These are phyloP conservation scores for Oreochromis mossambicus DNA, from an alignment of 2,797 vertebrate genomes.

Conservation along the genomic window DNA sequence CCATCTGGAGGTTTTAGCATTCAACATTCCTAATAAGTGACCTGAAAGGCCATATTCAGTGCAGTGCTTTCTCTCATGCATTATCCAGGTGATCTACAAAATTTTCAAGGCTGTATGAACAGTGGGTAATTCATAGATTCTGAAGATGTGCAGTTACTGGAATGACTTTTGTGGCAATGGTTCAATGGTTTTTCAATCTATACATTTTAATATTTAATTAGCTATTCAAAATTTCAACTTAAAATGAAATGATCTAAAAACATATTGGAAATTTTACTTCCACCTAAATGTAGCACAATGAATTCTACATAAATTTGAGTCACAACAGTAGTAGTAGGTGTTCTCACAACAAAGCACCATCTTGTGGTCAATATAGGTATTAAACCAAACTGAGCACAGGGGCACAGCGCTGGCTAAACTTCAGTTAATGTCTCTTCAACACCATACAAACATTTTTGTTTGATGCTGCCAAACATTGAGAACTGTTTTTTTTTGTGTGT, in stretches of 20 bases:
- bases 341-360: not conserved
- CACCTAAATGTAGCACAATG: not conserved
- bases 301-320: not conserved
- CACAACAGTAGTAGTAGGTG: not conserved
- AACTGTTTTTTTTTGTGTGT: not conserved
- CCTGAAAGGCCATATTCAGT: not conserved
- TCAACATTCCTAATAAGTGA: not conserved
- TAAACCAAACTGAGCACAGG: not conserved
- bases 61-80: not conserved
- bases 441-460: not conserved
- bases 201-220: not conserved
- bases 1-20: conserved; percentile 24
- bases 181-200: not conserved
- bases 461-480: not conserved
- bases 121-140: not conserved
- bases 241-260: not conserved
- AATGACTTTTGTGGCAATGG: not conserved
- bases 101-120: not conserved
- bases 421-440: not conserved
- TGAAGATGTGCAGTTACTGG: not conserved
- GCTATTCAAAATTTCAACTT: not conserved
- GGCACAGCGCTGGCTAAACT: not conserved
- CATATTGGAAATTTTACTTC: not conserved
- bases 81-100: not conserved
- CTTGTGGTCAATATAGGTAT: not conserved